Conservation (phyloP, 2,113 vertebrate genomes). For the Clarias batrachus region DNA sequence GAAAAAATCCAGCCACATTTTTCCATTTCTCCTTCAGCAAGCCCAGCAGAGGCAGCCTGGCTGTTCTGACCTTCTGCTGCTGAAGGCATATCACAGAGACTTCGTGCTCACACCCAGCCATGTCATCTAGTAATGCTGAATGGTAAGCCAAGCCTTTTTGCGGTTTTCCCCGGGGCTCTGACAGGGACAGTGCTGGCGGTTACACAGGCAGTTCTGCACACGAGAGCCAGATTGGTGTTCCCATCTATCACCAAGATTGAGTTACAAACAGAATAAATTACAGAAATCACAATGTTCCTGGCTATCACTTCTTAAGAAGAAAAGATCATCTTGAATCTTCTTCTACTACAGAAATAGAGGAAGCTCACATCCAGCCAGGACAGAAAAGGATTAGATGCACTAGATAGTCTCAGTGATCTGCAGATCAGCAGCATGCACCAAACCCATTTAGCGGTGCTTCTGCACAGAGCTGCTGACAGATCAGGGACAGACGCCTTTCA, state of each 20-base stretch:
- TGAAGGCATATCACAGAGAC: conserved; percentile 64
- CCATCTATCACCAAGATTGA: conserved; percentile 58
- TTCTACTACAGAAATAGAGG: neutral
- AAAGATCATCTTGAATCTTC: neutral
- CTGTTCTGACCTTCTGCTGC: conserved; percentile 66
- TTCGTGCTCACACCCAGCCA: conserved; percentile 69
- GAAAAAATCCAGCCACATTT: conserved; percentile 65
- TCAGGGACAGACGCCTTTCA: conserved; percentile 60
- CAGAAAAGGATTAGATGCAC: conserved; percentile 36
- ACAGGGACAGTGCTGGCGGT: conserved; percentile 31
- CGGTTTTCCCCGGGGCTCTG: conserved; percentile 31
- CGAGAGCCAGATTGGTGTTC: conserved; percentile 51
- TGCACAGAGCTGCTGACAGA: conserved; percentile 30
- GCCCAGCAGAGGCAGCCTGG: conserved; percentile 47
- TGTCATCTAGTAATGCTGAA: conserved; percentile 63
- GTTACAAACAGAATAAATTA: conserved; percentile 48
- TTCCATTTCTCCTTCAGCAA: conserved; percentile 67
- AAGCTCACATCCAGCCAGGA: conserved; percentile 14
- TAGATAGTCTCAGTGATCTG: conserved; percentile 37
- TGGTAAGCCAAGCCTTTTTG: conserved; percentile 55
- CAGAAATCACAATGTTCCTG: conserved; percentile 56
- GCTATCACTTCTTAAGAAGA: conserved; percentile 54
- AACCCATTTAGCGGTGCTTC: conserved; percentile 33
- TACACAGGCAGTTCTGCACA: conserved; percentile 7
- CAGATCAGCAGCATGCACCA: conserved; percentile 44